These are phyloP conservation scores for Drosophila putrida DNA, from an alignment of 2,888 invertebrate species.

Conservation along the genomic window DNA sequence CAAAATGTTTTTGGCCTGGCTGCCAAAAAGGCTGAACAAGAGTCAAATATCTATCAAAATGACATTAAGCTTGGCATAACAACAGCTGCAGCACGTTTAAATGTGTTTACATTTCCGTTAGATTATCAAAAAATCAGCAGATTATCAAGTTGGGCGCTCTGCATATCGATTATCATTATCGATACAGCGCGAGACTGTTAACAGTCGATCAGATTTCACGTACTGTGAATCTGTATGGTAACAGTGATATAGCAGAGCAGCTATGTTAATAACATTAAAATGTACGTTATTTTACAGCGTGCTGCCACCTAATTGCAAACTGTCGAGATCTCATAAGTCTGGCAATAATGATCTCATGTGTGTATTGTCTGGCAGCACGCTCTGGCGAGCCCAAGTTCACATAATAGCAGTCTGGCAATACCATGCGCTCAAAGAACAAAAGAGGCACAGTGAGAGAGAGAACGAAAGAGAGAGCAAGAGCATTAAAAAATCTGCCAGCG, in stretches of 20 bases:
- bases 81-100: conserved; percentile 31
- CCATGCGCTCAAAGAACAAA: conserved; percentile 61
- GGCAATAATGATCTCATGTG: conserved; percentile 53
- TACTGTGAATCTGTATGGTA: background rate
- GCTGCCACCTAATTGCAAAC: conserved; percentile 33
- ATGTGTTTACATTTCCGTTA: conserved; percentile 36
- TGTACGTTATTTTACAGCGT: background rate
- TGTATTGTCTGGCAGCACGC: conserved; percentile 49
- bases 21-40: conserved; percentile 39
- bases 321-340: conserved; percentile 33
- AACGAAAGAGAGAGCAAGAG: conserved; percentile 42
- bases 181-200: background rate
- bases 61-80: conserved; percentile 42
- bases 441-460: conserved; percentile 48
- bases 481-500: conserved; percentile 67
- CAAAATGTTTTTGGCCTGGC: conserved; percentile 39
- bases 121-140: conserved; percentile 14
- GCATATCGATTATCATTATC: conserved; percentile 18
- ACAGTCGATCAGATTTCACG: background rate
- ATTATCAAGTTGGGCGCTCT: conserved; percentile 13
- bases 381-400: conserved; percentile 42
- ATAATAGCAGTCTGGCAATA: conserved; percentile 35
- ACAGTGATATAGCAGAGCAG: background rate
- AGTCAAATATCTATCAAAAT: conserved; percentile 73
- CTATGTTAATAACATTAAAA: background rate